Percentiles rank a stretch among this genome's conserved stretches.
These are phyloP conservation scores for Ovis canadensis DNA, from an alignment of 2,113 vertebrate species.

Conservation along the genomic window DNA sequence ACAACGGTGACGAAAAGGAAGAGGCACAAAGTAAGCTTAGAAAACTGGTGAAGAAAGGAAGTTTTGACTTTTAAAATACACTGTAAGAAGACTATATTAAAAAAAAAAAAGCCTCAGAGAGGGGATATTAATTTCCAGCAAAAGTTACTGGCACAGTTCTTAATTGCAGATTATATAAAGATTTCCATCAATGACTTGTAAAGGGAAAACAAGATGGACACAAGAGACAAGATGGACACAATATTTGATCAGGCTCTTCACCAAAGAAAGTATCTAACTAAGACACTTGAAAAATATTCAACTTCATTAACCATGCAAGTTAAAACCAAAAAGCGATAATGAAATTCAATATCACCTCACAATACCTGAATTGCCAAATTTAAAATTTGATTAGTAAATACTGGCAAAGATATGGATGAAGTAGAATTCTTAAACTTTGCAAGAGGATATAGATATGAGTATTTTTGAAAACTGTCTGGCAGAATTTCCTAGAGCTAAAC, in stretches of 20 bases:
- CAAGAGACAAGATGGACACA: not conserved
- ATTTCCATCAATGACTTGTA: not conserved
- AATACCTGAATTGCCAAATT: not conserved
- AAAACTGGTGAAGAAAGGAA: not conserved
- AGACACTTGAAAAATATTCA: not conserved
- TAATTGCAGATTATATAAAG: not conserved
- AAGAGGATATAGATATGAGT: not conserved
- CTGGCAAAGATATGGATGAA: not conserved
- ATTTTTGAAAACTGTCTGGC: not conserved
- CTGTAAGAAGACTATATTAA: rapidly evolving
- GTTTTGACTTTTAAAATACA: not conserved
- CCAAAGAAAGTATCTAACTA: not conserved
- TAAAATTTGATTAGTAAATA: not conserved
- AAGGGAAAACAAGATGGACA: not conserved
- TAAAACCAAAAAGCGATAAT: not conserved
- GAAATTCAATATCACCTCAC: not conserved
- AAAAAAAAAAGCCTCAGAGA: not conserved
- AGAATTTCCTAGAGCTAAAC: not conserved
- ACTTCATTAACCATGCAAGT: not conserved
- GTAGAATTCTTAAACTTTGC: not conserved
- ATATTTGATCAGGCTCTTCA: not conserved
- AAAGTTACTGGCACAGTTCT: not conserved
- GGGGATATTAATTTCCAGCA: not conserved
- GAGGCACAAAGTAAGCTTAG: not conserved
- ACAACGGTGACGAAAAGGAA: not conserved